A percentile compares a stretch with the other conserved stretches of the same genome.
These are phyloP conservation scores for Elysia crispata DNA, from an alignment of 2,888 invertebrate species.

Conservation along the genomic window DNA sequence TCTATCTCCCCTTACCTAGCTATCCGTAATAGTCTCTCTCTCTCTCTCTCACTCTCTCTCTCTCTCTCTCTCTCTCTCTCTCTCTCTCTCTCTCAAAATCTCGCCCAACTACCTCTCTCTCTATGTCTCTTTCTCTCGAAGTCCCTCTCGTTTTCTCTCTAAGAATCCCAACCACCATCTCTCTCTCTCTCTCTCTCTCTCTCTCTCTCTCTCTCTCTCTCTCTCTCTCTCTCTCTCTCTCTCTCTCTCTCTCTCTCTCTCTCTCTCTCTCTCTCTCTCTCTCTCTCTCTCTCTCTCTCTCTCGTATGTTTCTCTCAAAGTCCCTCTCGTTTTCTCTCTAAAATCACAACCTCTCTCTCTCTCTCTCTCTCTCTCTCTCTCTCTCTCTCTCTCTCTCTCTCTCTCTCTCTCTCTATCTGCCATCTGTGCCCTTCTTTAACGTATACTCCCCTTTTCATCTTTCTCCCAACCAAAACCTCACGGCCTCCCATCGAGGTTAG, in stretches of 20 bases:
- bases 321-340: too few species aligned
- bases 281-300: slow-evolving; percentile 24
- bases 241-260: slow-evolving; percentile 35
- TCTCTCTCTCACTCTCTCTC: not conserved
- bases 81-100: not conserved
- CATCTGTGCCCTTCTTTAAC: not conserved
- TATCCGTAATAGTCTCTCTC: not conserved
- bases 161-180: slow-evolving; percentile 17
- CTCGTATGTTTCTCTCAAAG: not conserved
- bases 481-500: too few species aligned
- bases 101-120: not conserved
- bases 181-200: not conserved
- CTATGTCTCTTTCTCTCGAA: slow-evolving; percentile 35
- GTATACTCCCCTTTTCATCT: too few species aligned
- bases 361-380: not conserved
- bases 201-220: not conserved
- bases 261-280: slow-evolving; percentile 37
- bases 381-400: not conserved
- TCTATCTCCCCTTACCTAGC: not conserved
- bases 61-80: slow-evolving; percentile 1
- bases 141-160: slow-evolving; percentile 22
- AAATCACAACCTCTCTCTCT: not conserved
- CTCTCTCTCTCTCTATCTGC: not conserved
- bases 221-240: slow-evolving; percentile 31
- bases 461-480: too few species aligned